phyloP scores from a whole-genome alignment of 2,797 vertebrate genomes.

The Sebastes umbrosus region DNA sequence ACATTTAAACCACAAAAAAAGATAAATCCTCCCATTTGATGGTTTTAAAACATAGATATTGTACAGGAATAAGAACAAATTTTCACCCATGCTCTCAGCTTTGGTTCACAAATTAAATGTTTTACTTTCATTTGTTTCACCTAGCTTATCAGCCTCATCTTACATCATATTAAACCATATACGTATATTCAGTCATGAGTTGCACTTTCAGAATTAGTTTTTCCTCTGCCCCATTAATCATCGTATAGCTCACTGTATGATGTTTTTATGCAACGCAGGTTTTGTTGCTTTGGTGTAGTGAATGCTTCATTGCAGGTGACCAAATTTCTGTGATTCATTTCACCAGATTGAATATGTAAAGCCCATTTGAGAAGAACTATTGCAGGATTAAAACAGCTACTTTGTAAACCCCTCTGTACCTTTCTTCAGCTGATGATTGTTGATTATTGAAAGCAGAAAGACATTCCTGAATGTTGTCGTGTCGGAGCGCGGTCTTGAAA shows the following conservation, averaged over 20 bases:
- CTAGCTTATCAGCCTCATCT: constrained; percentile 57
- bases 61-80: constrained; percentile 58
- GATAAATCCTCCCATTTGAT: constrained; percentile 49
- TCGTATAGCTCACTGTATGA: constrained; percentile 55
- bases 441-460: constrained; percentile 53
- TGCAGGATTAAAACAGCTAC: constrained; percentile 22
- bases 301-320: constrained; percentile 65
- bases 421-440: constrained; percentile 11
- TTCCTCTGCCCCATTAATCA: constrained; percentile 32
- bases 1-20: constrained; percentile 42
- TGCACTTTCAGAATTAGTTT: constrained; percentile 51
- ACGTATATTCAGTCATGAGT: constrained; percentile 44
- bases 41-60: constrained; percentile 63
- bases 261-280: constrained; percentile 50
- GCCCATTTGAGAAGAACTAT: constrained; percentile 20
- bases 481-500: constrained; percentile 22
- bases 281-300: constrained; percentile 62
- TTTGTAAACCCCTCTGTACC: constrained; percentile 21
- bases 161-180: constrained; percentile 17
- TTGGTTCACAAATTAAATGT: constrained; percentile 44
- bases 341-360: constrained; percentile 27
- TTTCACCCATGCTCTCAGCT: constrained; percentile 53
- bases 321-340: constrained; percentile 47
- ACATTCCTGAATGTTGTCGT: constrained; percentile 74
- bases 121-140: constrained; percentile 44